phyloP scores from a whole-genome alignment of 2,797 vertebrate species.

The Acanthurus tractus region DNA sequence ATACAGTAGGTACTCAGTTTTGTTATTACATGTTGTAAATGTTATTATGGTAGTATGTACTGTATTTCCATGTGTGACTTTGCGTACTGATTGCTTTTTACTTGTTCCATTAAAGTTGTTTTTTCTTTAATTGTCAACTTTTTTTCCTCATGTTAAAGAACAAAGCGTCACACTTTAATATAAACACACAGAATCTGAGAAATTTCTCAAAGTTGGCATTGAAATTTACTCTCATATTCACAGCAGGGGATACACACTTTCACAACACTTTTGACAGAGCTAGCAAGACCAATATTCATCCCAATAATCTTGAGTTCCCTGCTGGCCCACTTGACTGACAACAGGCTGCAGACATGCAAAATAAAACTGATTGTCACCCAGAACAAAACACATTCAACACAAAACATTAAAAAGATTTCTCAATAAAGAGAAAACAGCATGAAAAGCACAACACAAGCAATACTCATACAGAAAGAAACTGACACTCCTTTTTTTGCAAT shows the following conservation, averaged over 20 bases:
- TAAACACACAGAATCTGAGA: not conserved
- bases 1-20: slow-evolving; percentile 65
- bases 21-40: slow-evolving; percentile 49
- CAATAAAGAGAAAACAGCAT: not conserved
- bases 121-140: slow-evolving; percentile 38
- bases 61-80: slow-evolving; percentile 69
- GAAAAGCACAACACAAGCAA: not conserved
- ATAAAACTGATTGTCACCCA: slow-evolving; percentile 61
- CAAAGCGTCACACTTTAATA: not conserved
- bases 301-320: not conserved
- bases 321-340: not conserved
- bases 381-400: slow-evolving; percentile 26
- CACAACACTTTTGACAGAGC: slow-evolving; percentile 8
- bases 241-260: slow-evolving; percentile 13
- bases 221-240: slow-evolving; percentile 51
- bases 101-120: slow-evolving; percentile 68
- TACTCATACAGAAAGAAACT: slow-evolving; percentile 7
- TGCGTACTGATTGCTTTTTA: slow-evolving; percentile 69
- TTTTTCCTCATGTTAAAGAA: not conserved
- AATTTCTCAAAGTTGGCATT: not conserved
- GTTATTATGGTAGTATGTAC: slow-evolving; percentile 52
- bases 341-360: slow-evolving; percentile 16
- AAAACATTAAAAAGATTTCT: slow-evolving; percentile 4
- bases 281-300: not conserved
- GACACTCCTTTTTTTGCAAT: not conserved